A percentile compares a stretch with the other conserved stretches of the same genome.
These are phyloP conservation scores for Leistus spinibarbis DNA, from an alignment of 2,888 invertebrate species.

Conservation along the genomic window DNA sequence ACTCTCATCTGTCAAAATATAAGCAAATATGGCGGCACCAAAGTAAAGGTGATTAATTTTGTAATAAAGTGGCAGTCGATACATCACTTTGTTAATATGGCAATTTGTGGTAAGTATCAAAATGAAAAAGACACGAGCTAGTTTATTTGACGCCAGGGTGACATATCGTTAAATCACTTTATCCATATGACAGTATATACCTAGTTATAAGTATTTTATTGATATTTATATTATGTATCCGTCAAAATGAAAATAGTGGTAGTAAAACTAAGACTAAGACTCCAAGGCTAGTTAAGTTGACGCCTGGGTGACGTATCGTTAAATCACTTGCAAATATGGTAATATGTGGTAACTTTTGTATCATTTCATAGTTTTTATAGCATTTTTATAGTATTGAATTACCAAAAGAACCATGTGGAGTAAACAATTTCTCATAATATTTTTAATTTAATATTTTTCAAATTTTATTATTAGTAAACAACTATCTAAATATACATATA, in stretches of 20 bases:
- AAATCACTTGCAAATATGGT: neutral
- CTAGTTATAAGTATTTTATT: neutral
- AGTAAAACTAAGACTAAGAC: neutral
- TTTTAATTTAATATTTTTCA: neutral
- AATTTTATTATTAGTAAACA: neutral
- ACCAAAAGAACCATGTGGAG: neutral
- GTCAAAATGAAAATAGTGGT: neutral
- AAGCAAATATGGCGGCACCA: too few species aligned
- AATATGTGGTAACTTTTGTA: neutral
- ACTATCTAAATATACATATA: neutral
- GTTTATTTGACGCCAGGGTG: neutral
- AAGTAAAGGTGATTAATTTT: too few species aligned
- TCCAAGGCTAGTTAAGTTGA: neutral
- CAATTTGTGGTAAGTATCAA: neutral
- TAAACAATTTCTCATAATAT: neutral
- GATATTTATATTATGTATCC: neutral
- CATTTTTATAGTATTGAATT: too few species aligned
- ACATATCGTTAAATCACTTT: neutral
- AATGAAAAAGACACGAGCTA: neutral
- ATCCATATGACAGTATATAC: neutral
- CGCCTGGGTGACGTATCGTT: neutral
- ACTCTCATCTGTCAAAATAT: too few species aligned
- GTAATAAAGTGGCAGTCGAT: too few species aligned
- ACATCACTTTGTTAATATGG: too few species aligned
- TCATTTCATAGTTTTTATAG: neutral